Evolutionary conservation across 2,888 invertebrate species (phyloP), one percentile per base, ranked within the genome.

Genomic region (Drosophila quinaria): DNA sequence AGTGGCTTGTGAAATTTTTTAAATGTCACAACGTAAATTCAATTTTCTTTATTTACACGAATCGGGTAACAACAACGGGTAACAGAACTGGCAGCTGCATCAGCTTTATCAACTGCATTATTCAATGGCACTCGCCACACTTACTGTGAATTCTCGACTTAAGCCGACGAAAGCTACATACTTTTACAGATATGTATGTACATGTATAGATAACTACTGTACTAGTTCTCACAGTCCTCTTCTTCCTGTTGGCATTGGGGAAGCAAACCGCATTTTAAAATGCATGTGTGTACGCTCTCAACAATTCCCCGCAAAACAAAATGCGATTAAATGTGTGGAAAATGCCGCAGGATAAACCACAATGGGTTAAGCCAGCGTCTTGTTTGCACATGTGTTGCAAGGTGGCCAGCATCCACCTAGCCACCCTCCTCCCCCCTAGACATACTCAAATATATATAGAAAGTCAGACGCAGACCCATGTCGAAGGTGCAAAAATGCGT

Each of bases 261-360:
- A 49, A 50, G 31, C 51, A 64, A 78, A 88, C 85, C 90, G 62
- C 85, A 90, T 83, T 90, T 90, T 90, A 82, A 90, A 90, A 90
- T 90, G 74, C 84, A 85, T 85, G 79, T 58, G 46, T 75, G 70
- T 73, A 39, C 15, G 74, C 78, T 79, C 81, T 77, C 79, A 73
- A 75, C 82, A 72, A 69, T 87, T 78, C 59, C 59, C 77, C 78
- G 74, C 70, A 81, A 72, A 80, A 89, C 89, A 81, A 81, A 86
- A 90, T 81, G 82, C 81, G 81, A 87, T 91, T 91, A 91, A 91
- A 89, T 90, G 91, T 91, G 90, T 89, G 90, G 90, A 91, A 91
- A 91, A 91, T 91, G 87, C 89, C 86, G 70, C 74, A 82, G 65
- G 68, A 75, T 88, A 77, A 80, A 63, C 85, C 89, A 78, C 83